phyloP scores from a whole-genome alignment of 2,888 invertebrate species.

The Sthenelais limicola region DNA sequence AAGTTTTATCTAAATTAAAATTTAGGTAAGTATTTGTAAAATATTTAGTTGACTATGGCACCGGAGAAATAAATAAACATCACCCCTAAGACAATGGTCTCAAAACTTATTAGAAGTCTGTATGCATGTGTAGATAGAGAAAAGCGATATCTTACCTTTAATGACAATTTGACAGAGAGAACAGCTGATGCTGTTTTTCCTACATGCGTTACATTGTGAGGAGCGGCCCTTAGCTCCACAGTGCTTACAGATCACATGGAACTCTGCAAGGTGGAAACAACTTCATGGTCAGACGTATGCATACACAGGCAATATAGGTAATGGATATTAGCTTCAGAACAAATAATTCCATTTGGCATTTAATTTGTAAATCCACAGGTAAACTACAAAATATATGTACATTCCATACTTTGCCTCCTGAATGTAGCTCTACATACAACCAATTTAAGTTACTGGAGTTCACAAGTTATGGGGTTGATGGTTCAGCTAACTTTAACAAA shows the following conservation, averaged over 20 bases:
- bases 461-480: too few species aligned
- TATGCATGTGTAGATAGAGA: neutral
- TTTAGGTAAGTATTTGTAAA: too few species aligned
- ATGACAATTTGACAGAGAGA: slow-evolving; percentile 89
- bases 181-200: slow-evolving; percentile 84
- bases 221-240: slow-evolving; percentile 80
- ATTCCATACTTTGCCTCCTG: neutral
- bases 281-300: too few species aligned
- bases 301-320: too few species aligned
- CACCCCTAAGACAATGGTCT: too few species aligned
- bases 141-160: slow-evolving; percentile 76
- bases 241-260: slow-evolving; percentile 81
- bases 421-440: neutral
- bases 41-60: too few species aligned
- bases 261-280: slow-evolving; percentile 78
- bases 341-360: neutral
- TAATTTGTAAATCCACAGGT: neutral
- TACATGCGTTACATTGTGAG: slow-evolving; percentile 80
- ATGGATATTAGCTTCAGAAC: too few species aligned
- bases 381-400: neutral
- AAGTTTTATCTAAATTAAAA: too few species aligned
- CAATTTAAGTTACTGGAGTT: too few species aligned
- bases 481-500: too few species aligned
- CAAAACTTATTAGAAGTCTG: too few species aligned
- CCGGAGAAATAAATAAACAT: too few species aligned